Evolutionary conservation across 53 echinoderm and acorn worm species (phyloP), one percentile per base, ranked within the genome.

Genomic region (Arbacia lixula): DNA sequence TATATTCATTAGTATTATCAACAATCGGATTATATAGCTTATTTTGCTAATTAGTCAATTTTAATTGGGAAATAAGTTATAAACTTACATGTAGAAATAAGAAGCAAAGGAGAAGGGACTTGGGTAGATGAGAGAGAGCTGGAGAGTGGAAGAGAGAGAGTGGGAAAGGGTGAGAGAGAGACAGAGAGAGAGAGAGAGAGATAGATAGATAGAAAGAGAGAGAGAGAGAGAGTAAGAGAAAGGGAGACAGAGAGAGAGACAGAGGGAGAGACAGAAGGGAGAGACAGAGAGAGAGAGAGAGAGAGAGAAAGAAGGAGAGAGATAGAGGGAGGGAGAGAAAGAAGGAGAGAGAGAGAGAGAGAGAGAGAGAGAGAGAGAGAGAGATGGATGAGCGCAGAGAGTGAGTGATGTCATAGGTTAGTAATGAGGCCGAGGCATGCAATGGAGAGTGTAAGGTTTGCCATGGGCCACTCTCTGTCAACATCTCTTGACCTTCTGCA

Each of bases 391-490:
- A 64, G 19, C 5, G 20, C 36, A 39, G 36, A 40, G 71, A 71
- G 42, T 22, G 29, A 43, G 54, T 75, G 75, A 75, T 75, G 75
- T 75, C 75, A 75, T 75, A n/a, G 53, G 37, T 20, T 54, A 55
- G 75, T 55, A 75, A 75, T 75, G 75, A 75, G 75, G 75, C 36
- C 75, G 54, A 24, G 75, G 75, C 75, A 75, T 75, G 75, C 35
- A 53, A 75, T 75, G n/a, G n/a, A 27, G 63, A 72, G 72, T 71
- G 71, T 72, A 50, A 21, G 31, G 36, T 53, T 33, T 54, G 20
- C 75, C 34, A 54, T 24, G 19, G 75, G 75, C 75, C 75, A 54
- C 55, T 55, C 37, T 75, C 75, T 54, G 55, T 75, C 75, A 75
- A 75, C 75, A 75, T 75, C 75, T 36, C 55, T 19, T 75, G 75